Evolutionary conservation across 2,797 vertebrate genomes (phyloP), one percentile per base, ranked within the genome.

Genomic region (Sebastes baramenuke): DNA sequence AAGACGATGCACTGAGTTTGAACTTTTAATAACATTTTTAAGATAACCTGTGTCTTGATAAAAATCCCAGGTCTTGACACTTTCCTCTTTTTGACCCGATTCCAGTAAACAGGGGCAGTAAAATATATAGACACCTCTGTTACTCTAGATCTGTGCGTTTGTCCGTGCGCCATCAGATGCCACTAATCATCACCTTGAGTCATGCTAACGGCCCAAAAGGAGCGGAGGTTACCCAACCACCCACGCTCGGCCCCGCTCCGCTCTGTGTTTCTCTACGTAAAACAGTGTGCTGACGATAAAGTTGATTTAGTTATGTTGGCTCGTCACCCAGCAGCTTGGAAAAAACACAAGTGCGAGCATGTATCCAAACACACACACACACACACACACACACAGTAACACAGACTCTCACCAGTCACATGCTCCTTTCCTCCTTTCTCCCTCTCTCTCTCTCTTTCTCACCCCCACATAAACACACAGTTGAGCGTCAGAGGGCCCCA

Each of bases 291-390:
- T 84, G 78, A 84, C 60, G 68, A 88, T 92, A 85, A 91, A 93
- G 82, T 83, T 88, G 91, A 90, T 93, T 91, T 92, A 94, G 83
- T 88, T 84, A 72, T 65, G 79, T 88, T 92, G 90, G 92, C 88
- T 74, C 75, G 27, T 85, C 81, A 87, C 76, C 79, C 76, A 68
- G 77, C 81, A 71, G 81, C 79, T 85, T 86, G 84, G 80, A 81
- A 91, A 82, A 82, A 55, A 64, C 64, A 83, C 70, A 85, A 75
- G 76, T 3, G 1, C 3, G 13, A 75, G 72, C 69, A 67, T 34
- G 49, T 22, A 42, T 7, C 16, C 14, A 42, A 6, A 20, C 52
- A 42, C 38, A 30, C 29, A 82, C 59, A 62, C 32, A 34, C 27
- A 30, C 30, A 30, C 29, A 20, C 49, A 52, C 27, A 59, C 70